Evolutionary conservation across 2,888 invertebrate genomes (phyloP).

Genomic region (Platypus cylindrus): DNA sequence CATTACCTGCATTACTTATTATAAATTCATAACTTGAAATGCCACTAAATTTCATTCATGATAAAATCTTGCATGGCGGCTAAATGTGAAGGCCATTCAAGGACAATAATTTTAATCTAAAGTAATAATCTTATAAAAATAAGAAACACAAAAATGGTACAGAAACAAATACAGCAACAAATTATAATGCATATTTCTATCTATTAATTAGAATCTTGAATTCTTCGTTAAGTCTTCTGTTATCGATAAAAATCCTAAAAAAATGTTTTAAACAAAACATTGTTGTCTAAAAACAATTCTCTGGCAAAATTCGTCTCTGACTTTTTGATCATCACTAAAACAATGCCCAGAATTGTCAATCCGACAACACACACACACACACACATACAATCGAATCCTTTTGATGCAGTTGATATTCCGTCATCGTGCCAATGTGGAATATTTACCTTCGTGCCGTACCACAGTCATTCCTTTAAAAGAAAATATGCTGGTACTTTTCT

Average conservation of each 20-base stretch:
- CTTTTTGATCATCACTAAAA: too few species aligned
- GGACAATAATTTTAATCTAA: background rate
- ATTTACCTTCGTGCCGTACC: constrained; percentile 2
- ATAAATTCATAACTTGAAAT: constrained; percentile 2
- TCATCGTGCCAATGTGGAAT: constrained; percentile 6
- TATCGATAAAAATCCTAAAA: too few species aligned
- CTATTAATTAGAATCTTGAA: too few species aligned
- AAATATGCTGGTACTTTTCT: constrained; percentile 3
- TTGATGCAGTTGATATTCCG: constrained; percentile 7
- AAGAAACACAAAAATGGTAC: too few species aligned
- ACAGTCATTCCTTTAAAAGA: constrained; percentile 4
- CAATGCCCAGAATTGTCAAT: constrained; percentile 17
- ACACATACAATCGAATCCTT: constrained; percentile 18
- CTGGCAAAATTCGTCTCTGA: too few species aligned
- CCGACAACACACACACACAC: constrained; percentile 18
- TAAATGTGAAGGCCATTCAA: constrained; percentile 4
- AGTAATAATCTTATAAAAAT: too few species aligned
- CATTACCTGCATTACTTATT: background rate
- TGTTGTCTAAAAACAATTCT: too few species aligned
- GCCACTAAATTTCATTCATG: constrained; percentile 2
- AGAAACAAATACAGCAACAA: too few species aligned
- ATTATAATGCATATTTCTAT: too few species aligned
- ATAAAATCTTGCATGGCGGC: constrained; percentile 2
- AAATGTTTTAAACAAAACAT: too few species aligned
- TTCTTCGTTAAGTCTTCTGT: too few species aligned